Percentiles rank a stretch among this genome's conserved stretches.
phyloP scores from a whole-genome alignment of 2,888 invertebrate genomes.

The Scaptomyza caliginosa region DNA sequence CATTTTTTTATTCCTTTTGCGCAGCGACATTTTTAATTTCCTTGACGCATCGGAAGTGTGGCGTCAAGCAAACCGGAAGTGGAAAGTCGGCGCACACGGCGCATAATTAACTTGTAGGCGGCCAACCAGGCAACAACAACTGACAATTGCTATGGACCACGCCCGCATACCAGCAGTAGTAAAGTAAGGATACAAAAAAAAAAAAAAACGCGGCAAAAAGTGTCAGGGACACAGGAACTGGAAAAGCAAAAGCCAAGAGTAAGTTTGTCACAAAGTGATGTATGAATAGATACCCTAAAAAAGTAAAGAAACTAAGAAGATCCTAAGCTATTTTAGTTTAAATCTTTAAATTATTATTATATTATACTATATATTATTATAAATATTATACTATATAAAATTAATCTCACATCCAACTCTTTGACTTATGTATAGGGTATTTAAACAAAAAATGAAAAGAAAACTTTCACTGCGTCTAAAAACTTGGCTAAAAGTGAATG shows the following conservation, averaged over 20 bases:
- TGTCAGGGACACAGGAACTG: conserved; percentile 4
- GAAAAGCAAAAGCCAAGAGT: not conserved
- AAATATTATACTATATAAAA: too few relatives aligned
- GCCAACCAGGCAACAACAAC: conserved; percentile 5
- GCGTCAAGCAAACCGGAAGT: conserved; percentile 68
- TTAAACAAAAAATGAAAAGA: conserved; percentile 14
- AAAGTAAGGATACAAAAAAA: conserved; percentile 18
- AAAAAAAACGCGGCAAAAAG: conserved; percentile 33
- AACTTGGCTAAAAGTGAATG: conserved; percentile 50
- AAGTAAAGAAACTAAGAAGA: not conserved
- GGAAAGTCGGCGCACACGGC: conserved; percentile 53
- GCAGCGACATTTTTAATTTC: conserved; percentile 76
- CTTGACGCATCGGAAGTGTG: conserved; percentile 66
- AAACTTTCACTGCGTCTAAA: conserved; percentile 74
- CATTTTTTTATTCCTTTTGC: conserved; percentile 8
- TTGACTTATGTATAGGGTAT: conserved; percentile 20
- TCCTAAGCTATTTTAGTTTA: too few relatives aligned
- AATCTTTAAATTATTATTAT: too few relatives aligned
- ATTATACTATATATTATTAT: too few relatives aligned
- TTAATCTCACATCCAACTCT: not conserved
- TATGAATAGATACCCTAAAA: conserved; percentile 4
- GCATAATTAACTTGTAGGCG: conserved; percentile 74
- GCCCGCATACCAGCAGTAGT: conserved; percentile 33
- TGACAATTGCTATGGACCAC: conserved; percentile 34
- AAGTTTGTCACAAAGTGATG: not conserved